Base-by-base conservation (phyloP, 2,888 invertebrate species). In the Xylota segnis region DNA sequence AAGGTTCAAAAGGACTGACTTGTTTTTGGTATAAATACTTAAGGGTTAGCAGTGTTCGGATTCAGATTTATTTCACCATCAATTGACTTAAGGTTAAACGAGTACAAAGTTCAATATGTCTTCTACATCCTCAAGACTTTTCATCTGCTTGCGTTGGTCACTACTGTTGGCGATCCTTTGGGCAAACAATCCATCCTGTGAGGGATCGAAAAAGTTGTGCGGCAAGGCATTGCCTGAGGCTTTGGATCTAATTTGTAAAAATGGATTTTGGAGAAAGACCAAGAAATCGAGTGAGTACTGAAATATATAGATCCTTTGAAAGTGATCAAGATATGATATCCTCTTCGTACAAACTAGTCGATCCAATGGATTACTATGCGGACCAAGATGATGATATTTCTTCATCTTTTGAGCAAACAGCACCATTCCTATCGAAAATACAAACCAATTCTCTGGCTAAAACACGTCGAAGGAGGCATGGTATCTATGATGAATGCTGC, bases 401-500 rank as follows among this genome's bases (percentile, higher is more conserved):
- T 0, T 83, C 65, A 68, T 59, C 43, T 0, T 87, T 77, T 5
- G 45, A 70, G 9, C 82, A 74, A 9, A 87, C 81, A 5, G 87
- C 81, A 5, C 88, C 89, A 0, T 87, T 90, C 18, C 61, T 91
- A 16, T 84, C 81, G 0, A 70, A 75, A 2, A 63, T 88, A 9
- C 84, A 88, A 5, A 84, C 87, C 2, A 74, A 84, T 12, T 72
- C 87, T 0, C 37, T 90, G 82, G 56, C 90, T 16, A 87, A 90
- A 23, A 89, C 88, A 3, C 89, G 91, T 4, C 87, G 89, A 4
- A 89, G 89, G 10, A 89, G 91, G 1, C 74, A 88, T 14, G 89
- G 89, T 4, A 76, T 89, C 58, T 77, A 87, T 58, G 90, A 91
- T 29, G 89, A 91, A 34, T 91, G 91, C 45, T 91, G 91, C 76